phyloP scores from a whole-genome alignment of 64 coral and sea anemone species.

The Cladopsammia gracilis region DNA sequence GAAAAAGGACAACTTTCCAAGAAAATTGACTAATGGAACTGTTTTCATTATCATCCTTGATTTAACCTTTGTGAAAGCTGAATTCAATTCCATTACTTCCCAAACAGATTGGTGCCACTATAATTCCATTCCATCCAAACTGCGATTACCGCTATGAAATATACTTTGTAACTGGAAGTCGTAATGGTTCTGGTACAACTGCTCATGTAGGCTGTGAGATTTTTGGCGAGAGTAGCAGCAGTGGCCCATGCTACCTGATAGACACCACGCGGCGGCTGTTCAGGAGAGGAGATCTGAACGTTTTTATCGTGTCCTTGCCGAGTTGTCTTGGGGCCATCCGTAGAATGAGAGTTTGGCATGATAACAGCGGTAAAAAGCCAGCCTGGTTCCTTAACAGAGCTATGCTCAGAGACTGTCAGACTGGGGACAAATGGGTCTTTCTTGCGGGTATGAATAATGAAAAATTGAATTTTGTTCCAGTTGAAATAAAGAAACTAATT shows the following conservation, averaged over 20 bases:
- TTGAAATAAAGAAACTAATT: too few species aligned
- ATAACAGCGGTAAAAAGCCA: slow-evolving; percentile 40
- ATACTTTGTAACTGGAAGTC: slow-evolving; percentile 71
- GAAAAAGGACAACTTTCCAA: too few species aligned
- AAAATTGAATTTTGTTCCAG: too few species aligned
- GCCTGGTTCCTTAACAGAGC: slow-evolving; percentile 55
- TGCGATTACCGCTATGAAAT: slow-evolving; percentile 54
- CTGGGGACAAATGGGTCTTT: slow-evolving; percentile 58
- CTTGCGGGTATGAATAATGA: slow-evolving; percentile 14
- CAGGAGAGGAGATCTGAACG: slow-evolving; percentile 43
- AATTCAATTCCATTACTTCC: neutral
- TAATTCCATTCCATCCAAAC: slow-evolving; percentile 10
- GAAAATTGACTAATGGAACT: too few species aligned
- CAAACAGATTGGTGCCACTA: slow-evolving; percentile 11
- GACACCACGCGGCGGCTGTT: slow-evolving; percentile 18
- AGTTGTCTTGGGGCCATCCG: slow-evolving; percentile 38
- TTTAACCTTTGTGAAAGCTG: too few species aligned
- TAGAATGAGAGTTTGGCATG: slow-evolving; percentile 68
- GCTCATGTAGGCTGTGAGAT: slow-evolving; percentile 68
- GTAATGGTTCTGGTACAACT: slow-evolving; percentile 36
- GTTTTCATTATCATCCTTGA: too few species aligned
- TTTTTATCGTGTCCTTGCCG: slow-evolving; percentile 52
- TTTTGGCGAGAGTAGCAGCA: slow-evolving; percentile 14
- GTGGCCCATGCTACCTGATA: slow-evolving; percentile 24
- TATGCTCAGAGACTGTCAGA: slow-evolving; percentile 53